These are phyloP conservation scores for Ceuthmochares aereus DNA, from an alignment of 2,113 vertebrate species.

Conservation along the genomic window DNA sequence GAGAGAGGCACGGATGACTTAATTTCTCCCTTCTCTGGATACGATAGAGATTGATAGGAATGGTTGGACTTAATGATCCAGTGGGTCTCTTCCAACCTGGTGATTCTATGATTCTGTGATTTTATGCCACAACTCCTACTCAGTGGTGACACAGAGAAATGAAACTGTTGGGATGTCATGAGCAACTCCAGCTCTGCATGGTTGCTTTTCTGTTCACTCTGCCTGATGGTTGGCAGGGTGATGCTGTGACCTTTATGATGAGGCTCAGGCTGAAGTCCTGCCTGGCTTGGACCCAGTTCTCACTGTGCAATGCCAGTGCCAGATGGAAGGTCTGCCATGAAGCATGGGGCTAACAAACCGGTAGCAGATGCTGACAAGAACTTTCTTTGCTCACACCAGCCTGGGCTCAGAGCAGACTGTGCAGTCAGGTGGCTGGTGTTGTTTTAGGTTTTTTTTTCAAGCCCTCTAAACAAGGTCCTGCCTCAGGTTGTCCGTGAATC, in stretches of 20 bases:
- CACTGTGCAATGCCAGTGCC: rapidly evolving
- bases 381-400: not conserved
- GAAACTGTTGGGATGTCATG: rapidly evolving
- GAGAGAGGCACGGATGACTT: not conserved
- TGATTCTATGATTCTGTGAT: no score
- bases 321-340: not conserved
- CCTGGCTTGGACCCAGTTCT: not conserved
- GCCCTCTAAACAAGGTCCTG: not conserved
- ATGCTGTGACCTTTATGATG: not conserved
- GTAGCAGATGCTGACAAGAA: not conserved
- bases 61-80: no score
- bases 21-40: not conserved
- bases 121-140: not conserved
- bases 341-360: not conserved
- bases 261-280: not conserved
- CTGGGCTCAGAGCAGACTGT: not conserved
- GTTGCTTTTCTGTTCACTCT: not conserved
- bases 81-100: no score
- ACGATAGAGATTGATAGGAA: no score
- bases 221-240: not conserved
- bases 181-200: not conserved
- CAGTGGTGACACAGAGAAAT: not conserved
- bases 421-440: rapidly evolving
- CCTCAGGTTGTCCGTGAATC: not conserved
- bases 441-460: not conserved